Evolutionary conservation across 2,113 vertebrate genomes (phyloP), one percentile per base, ranked within the genome.

Genomic region (Stigmatopora argus): DNA sequence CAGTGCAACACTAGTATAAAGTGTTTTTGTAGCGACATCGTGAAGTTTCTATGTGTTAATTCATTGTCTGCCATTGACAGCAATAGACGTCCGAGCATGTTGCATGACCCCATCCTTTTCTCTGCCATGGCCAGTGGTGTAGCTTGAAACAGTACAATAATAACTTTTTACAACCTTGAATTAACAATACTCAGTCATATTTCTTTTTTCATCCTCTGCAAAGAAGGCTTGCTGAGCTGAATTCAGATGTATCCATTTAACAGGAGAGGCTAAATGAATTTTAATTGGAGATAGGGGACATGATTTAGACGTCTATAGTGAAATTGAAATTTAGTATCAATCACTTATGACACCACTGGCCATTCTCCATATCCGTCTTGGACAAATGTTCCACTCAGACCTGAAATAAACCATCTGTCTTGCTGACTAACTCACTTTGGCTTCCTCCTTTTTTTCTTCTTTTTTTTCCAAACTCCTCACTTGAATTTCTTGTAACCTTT

Each of bases 401-500:
- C 68, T 78, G 78, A 78, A 80, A 48, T 74, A 41, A 64, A 44
- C 51, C 78, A 77, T 21, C 38, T 64, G 58, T 71, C 78, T 81
- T 77, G 41, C 52, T 71, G 69, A 67, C 85, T 87, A 89, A 90
- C 86, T 75, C 56, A 79, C 85, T 85, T 46, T 67, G 69, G 59
- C 82, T 88, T 89, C 81, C 31, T 21, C 17, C 89, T 81, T 79
- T 85, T 70, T 83, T 88, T 87, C 90, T 78, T 86, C 73, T 88
- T 91, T 76, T 72, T 77, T 83, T 79, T 75, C 2, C 65, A 78
- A 90, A 73, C 90, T 92, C 86, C 90, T 90, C 90, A 81, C 58
- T 92, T 80, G 23, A 88, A 89, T 89, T 91, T 87, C 86, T 90
- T 74, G 89, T 87, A 91, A 92, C 87, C 89, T 94, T 93, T 82